These are phyloP conservation scores for Drosophila anomelani DNA, from an alignment of 2,888 invertebrate genomes.

Conservation along the genomic window DNA sequence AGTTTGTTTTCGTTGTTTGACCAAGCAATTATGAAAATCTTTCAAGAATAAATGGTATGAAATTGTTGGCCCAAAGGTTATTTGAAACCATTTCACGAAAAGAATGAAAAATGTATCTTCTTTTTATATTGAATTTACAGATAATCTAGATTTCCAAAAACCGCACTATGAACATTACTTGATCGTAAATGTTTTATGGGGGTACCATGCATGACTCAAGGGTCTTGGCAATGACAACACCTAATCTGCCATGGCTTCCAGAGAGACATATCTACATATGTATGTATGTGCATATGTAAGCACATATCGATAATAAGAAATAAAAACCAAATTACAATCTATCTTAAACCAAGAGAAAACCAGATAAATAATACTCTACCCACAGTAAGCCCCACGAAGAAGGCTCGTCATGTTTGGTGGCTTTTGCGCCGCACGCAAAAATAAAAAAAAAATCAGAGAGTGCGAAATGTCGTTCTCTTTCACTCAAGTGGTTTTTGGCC, in stretches of 20 bases:
- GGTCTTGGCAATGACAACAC: conserved; percentile 3
- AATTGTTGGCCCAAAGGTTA: neutral
- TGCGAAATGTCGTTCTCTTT: conserved; percentile 20
- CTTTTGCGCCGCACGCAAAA: conserved; percentile 49
- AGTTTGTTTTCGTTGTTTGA: neutral
- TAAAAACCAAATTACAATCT: neutral
- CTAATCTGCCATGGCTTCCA: neutral
- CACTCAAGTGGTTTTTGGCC: conserved; percentile 33
- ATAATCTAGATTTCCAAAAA: neutral
- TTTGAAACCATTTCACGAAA: neutral
- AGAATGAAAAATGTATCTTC: no score
- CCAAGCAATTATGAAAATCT: neutral
- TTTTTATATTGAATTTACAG: neutral
- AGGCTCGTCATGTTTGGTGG: conserved; percentile 20
- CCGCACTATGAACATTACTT: no score
- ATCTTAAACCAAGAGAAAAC: neutral
- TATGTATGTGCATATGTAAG: neutral
- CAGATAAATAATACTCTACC: neutral
- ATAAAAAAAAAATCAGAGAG: conserved; percentile 23
- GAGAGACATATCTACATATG: neutral
- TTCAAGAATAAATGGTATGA: neutral
- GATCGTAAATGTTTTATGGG: conserved; percentile 13
- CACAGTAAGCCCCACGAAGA: conserved; percentile 9
- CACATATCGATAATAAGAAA: neutral
- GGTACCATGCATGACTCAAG: neutral